These are phyloP conservation scores for Muscina levida DNA, from an alignment of 2,888 invertebrate genomes.

Conservation along the genomic window DNA sequence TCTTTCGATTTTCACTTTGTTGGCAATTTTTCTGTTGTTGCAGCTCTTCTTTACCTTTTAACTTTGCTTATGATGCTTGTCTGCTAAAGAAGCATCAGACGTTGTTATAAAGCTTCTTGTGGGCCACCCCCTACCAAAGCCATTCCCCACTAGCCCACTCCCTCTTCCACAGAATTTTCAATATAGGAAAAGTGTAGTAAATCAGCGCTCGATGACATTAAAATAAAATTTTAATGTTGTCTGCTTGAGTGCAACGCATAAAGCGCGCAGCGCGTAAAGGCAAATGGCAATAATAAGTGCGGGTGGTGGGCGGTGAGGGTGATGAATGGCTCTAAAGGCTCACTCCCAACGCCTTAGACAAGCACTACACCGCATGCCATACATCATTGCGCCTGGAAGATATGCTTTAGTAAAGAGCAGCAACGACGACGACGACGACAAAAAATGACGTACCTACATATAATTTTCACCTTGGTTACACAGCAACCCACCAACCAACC, in stretches of 20 bases:
- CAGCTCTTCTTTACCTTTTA: neutral
- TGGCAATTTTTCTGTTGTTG: conserved; percentile 23
- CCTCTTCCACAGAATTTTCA: conserved; percentile 12
- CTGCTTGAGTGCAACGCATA: conserved; percentile 61
- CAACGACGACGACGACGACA: too few relatives aligned
- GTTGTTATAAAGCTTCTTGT: conserved; percentile 33
- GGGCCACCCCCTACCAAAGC: conserved; percentile 9
- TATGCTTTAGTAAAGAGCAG: conserved; percentile 41
- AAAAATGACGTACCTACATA: too few relatives aligned
- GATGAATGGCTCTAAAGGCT: conserved; percentile 27
- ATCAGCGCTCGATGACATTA: conserved; percentile 79
- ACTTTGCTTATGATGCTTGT: conserved; percentile 44
- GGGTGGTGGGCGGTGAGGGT: conserved; percentile 11
- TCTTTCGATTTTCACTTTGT: conserved; percentile 21
- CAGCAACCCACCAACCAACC: conserved; percentile 53
- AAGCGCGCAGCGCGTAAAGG: conserved; percentile 53
- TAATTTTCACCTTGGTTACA: conserved; percentile 77
- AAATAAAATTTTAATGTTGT: conserved; percentile 78
- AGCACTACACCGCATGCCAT: conserved; percentile 24
- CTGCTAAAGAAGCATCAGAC: conserved; percentile 49
- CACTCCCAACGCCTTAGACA: neutral
- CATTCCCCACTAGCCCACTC: neutral
- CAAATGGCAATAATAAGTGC: conserved; percentile 42
- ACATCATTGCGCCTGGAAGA: conserved; percentile 48
- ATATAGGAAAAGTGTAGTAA: conserved; percentile 71